These are phyloP conservation scores for Neosalanx taihuensis DNA, from an alignment of 2,797 vertebrate species.

Conservation along the genomic window DNA sequence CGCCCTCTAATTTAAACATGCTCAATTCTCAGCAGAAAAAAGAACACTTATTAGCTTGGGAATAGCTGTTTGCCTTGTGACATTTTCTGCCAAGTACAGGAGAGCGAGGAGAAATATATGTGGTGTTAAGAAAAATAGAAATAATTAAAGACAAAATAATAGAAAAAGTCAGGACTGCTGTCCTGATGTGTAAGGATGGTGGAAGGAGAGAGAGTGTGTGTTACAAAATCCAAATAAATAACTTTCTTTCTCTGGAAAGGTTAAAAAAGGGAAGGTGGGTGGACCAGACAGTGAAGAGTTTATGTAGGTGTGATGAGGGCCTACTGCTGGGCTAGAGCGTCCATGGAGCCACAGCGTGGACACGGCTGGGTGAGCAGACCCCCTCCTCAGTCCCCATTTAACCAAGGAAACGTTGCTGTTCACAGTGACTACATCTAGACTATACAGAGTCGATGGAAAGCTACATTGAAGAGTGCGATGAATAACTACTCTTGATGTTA, in stretches of 20 bases:
- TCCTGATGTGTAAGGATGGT: conserved; percentile 39
- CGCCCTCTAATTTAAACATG: conserved; percentile 66
- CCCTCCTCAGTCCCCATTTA: conserved; percentile 59
- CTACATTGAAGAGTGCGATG: conserved; percentile 54
- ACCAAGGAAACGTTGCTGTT: conserved; percentile 70
- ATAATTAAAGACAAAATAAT: conserved; percentile 68
- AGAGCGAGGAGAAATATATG: conserved; percentile 43
- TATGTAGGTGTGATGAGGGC: conserved; percentile 70
- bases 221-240: conserved; percentile 66
- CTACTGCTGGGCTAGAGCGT: conserved; percentile 61
- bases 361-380: conserved; percentile 57
- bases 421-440: conserved; percentile 83
- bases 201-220: conserved; percentile 46
- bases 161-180: conserved; percentile 55
- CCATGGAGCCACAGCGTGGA: conserved; percentile 58
- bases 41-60: conserved; percentile 54
- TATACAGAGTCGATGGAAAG: conserved; percentile 78
- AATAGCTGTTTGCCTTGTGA: conserved; percentile 60
- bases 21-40: conserved; percentile 45
- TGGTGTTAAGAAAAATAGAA: conserved; percentile 67
- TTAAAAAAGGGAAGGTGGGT: conserved; percentile 39
- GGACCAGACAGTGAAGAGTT: conserved; percentile 64
- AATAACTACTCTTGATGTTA: conserved; percentile 60
- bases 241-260: conserved; percentile 71
- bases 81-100: conserved; percentile 55